Evolutionary conservation across 2,113 vertebrate species (phyloP), one percentile per base, ranked within the genome.

Genomic region (Holacanthus passer): DNA sequence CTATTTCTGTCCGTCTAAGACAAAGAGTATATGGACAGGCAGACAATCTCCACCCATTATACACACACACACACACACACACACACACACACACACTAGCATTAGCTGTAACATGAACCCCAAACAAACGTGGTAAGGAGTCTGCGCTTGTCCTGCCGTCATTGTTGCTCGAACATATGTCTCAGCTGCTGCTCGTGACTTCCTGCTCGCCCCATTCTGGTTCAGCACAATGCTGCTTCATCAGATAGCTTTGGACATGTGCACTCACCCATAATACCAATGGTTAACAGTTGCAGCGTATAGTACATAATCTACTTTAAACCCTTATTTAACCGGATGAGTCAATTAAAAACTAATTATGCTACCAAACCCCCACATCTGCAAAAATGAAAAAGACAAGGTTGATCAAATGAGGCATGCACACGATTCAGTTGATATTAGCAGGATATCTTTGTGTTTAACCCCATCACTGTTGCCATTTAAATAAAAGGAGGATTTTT

Each of bases 311-410:
- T 85, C 65, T 83, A 70, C 70, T 82, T 83, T 83, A 84, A 81
- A 81, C 56, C 77, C 70, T 78, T 72, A 79, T 86, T 84, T 67
- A 77, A 73, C 43, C 65, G 85, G 73, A 88, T 87, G 55, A 88
- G 73, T 77, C 55, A 39, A 74, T 87, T 88, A 78, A 85, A 47
- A 81, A 68, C 73, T 73, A 83, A 87, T 83, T 67, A 83, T 70
- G 37, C 79, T 75, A 35, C 55, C 45, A 62, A 62, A 67, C 1
- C 62, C 7, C 19, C 29, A 37, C 41, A 63, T 60, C 45, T 50
- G 24, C 16, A 59, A 50, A 43, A 35, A 47, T 19, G 0, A 59
- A 63, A 73, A 20, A 9, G 2, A 64, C 12, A 13, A 47, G 47
- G 72, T 82, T 45, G 27, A 83, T 70, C 47, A 72, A 77, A 62